Percentiles rank a stretch among this genome's conserved stretches.
Evolutionary conservation across 2,113 vertebrate genomes (phyloP).

Genomic region (Entomyzon cyanotis): DNA sequence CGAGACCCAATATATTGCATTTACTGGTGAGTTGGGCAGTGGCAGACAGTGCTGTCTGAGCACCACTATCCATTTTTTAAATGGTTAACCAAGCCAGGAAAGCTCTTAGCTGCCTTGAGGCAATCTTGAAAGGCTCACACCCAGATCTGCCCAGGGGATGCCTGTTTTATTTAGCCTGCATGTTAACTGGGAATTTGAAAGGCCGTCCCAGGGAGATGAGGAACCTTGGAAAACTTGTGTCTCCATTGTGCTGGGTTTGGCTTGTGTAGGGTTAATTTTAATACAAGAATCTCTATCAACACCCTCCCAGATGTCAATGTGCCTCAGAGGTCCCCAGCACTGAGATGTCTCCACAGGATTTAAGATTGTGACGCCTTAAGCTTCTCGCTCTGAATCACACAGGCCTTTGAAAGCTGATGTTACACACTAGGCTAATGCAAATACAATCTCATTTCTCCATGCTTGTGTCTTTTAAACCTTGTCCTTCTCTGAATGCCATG

Average conservation of each 20-base stretch:
- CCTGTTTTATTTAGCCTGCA: neutral
- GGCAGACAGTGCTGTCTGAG: neutral
- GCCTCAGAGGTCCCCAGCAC: neutral
- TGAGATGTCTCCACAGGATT: neutral
- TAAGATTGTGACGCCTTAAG: neutral
- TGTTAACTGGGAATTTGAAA: neutral
- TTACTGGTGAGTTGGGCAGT: neutral
- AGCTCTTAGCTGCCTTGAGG: neutral
- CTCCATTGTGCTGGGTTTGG: neutral
- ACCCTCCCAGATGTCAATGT: neutral
- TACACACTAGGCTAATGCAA: neutral
- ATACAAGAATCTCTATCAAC: neutral
- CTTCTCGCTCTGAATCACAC: neutral
- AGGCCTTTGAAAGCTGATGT: neutral
- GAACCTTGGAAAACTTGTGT: neutral
- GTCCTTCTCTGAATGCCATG: neutral
- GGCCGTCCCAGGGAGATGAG: neutral
- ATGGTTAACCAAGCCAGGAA: neutral
- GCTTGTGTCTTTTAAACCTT: neutral
- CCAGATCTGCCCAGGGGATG: neutral
- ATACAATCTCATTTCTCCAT: neutral
- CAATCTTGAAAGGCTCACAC: neutral
- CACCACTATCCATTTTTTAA: neutral
- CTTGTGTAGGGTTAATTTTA: neutral
- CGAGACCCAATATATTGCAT: no score